Percentiles rank a stretch among this genome's conserved stretches.
Evolutionary conservation across 2,888 invertebrate genomes (phyloP).

Genomic region (Agriopis aurantiaria): DNA sequence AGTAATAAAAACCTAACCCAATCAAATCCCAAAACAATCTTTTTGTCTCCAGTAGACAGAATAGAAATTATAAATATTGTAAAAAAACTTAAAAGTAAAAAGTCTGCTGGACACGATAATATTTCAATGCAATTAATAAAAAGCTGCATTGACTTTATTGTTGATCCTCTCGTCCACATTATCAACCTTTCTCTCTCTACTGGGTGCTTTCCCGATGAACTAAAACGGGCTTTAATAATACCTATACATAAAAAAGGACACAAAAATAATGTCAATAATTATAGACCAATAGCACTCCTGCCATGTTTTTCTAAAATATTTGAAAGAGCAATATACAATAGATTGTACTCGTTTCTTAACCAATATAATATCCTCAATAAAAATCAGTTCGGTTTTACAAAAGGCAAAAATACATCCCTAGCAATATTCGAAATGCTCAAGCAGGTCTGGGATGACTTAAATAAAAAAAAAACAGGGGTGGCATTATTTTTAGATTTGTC

Average conservation of each 20-base stretch:
- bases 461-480: neutral
- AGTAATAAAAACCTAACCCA: too few relatives aligned
- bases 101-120: neutral
- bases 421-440: constrained; percentile 5
- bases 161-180: neutral
- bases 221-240: neutral
- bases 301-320: constrained; percentile 4
- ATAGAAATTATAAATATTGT: neutral
- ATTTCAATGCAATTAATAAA: neutral
- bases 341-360: neutral
- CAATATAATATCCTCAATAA: neutral
- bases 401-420: neutral
- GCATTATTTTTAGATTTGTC: neutral
- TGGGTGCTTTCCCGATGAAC: neutral
- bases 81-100: neutral
- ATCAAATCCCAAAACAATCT: neutral
- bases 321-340: constrained; percentile 1
- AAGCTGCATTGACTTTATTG: neutral
- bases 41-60: neutral
- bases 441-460: neutral
- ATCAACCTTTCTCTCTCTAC: neutral
- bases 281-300: neutral
- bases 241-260: neutral
- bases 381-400: neutral
- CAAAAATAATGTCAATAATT: neutral